These are phyloP conservation scores for Calephelis nemesis DNA, from an alignment of 1,140 invertebrate species.

Conservation along the genomic window DNA sequence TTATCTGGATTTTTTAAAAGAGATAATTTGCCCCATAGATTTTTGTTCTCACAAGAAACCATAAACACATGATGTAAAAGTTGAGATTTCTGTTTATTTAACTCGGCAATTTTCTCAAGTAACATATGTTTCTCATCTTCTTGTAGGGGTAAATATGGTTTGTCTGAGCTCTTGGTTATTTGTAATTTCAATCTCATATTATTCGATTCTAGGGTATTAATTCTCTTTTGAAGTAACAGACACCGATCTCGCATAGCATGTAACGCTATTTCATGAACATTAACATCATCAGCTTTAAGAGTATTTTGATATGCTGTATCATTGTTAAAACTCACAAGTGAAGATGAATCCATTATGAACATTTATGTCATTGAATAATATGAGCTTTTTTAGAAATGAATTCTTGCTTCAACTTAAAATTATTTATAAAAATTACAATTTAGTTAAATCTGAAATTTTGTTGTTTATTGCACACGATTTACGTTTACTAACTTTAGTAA, in stretches of 20 bases:
- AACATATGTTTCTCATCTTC: conserved; percentile 71
- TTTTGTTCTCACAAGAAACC: conserved; percentile 89
- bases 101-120: conserved; percentile 82
- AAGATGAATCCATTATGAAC: conserved; percentile 60
- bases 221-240: conserved; percentile 84
- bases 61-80: conserved; percentile 87
- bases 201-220: conserved; percentile 85
- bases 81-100: conserved; percentile 87
- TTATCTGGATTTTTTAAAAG: conserved; percentile 75
- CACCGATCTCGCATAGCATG: conserved; percentile 90
- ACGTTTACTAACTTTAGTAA: too few relatives aligned
- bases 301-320: conserved; percentile 66
- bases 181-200: conserved; percentile 83
- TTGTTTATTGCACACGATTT: too few relatives aligned
- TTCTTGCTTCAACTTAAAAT: too few relatives aligned
- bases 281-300: conserved; percentile 63
- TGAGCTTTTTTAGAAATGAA: neutral
- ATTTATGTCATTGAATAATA: neutral
- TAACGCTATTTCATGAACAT: conserved; percentile 86
- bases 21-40: conserved; percentile 86
- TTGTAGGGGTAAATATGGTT: conserved; percentile 54
- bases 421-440: too few relatives aligned
- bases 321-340: conserved; percentile 72
- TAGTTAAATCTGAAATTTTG: too few relatives aligned
- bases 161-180: conserved; percentile 59